Base-by-base conservation (phyloP, 2,888 invertebrate species). In the Amphipoea lucens region DNA sequence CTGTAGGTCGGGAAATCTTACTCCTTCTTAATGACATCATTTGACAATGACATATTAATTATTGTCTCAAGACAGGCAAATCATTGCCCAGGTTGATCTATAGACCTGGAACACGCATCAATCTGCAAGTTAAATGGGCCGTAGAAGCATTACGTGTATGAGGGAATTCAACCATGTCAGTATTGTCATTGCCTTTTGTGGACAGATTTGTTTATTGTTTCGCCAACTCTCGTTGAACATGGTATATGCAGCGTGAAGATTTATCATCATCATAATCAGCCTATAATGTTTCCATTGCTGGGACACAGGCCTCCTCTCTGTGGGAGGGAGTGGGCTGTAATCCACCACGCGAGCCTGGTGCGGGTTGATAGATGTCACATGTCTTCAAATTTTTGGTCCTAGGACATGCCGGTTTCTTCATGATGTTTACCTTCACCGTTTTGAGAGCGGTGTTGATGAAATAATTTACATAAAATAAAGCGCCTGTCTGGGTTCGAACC, bases 61-160 rank as follows among this genome's bases (percentile, higher is more conserved):
- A 51, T 54, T 65, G 65, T 62, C 62, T 57, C 29, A 42, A 51
- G 51, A 72, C 71, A 57, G 23, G 14, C 67, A 72, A 74, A 36
- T 78, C 23, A 75, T 48, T 70, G 36, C 23, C 12, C 48, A 57
- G 42, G 65, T 45, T 78, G 72, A 77, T 85, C 14, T 45, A 85
- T 57, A 70, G 48, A 70, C 57, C 3, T 60, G 70, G 4, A 73
- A 5, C 82, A 85, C 75, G 86, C 76, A 63, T 82, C 65, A 12
- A 84, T 85, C 79, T 79, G 77, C 45, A 51, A 68, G 75, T 54
- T 76, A 54, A 86, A 88, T 86, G 88, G 57, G 4, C 76, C 79
- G 79, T 85, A 12, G 40, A 73, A 81, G 76, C 74, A 82, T 74
- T n/a, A 68, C 29, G 67, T 67, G 88, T 77, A 77, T 87, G 73